Evolutionary conservation across 2,113 vertebrate species (phyloP).

Genomic region (Atrichornis clamosus): DNA sequence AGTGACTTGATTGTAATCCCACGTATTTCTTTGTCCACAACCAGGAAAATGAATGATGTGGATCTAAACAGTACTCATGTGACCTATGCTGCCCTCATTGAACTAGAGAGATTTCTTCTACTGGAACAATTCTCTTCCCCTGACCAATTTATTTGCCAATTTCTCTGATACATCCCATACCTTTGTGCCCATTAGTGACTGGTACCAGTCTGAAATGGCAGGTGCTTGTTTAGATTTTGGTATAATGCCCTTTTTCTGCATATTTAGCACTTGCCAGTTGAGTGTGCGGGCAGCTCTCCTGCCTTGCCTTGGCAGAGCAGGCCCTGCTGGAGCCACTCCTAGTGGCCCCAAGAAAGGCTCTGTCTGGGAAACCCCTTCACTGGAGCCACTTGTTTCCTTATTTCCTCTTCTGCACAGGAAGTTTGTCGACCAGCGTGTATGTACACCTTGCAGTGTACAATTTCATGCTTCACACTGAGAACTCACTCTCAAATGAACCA

Average conservation of each 20-base stretch:
- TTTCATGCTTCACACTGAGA: neutral
- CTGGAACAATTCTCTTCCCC: neutral
- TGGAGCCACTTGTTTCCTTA: neutral
- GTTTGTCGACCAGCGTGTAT: neutral
- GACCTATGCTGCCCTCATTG: neutral
- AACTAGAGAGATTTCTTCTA: neutral
- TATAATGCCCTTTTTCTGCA: neutral
- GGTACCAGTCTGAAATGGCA: neutral
- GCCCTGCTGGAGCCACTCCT: neutral
- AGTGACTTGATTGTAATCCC: neutral
- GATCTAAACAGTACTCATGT: neutral
- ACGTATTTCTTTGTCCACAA: neutral
- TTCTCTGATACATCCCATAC: neutral
- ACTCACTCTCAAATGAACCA: neutral
- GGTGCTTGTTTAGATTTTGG: neutral
- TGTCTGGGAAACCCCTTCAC: neutral
- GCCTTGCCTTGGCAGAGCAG: neutral
- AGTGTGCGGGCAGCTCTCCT: neutral
- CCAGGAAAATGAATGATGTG: neutral
- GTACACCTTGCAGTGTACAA: neutral
- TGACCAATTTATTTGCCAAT: neutral
- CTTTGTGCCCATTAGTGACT: neutral
- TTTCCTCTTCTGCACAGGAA: neutral
- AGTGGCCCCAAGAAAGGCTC: neutral
- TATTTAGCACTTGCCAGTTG: neutral